Percentiles rank a stretch among this genome's conserved stretches.
phyloP scores from a whole-genome alignment of 1,140 invertebrate species.

The Helicoverpa zea region DNA sequence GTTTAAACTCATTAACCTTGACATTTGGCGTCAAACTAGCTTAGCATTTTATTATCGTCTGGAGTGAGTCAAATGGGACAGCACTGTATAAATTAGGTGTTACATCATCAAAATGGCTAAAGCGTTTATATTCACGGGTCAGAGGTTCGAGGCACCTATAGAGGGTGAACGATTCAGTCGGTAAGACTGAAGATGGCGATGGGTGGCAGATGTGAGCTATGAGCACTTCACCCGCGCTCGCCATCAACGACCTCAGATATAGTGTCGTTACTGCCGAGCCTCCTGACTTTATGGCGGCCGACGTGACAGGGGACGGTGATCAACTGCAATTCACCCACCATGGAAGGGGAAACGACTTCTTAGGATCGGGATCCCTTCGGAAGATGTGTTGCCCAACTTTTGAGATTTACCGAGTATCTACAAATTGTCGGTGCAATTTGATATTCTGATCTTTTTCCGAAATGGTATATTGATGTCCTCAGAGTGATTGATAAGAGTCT shows the following conservation, averaged over 20 bases:
- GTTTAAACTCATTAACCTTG: not conserved
- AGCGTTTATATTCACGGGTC: not conserved
- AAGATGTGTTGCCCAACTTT: not conserved
- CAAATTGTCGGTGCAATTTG: not conserved
- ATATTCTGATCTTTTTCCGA: not conserved
- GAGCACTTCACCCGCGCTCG: not conserved
- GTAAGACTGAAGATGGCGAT: not conserved
- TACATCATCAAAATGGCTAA: not conserved
- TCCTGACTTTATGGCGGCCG: conserved; percentile 8
- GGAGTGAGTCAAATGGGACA: not conserved
- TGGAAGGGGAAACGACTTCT: conserved; percentile 9
- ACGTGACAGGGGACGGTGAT: conserved; percentile 37
- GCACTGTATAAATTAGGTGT: not conserved
- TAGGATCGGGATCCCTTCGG: conserved; percentile 1
- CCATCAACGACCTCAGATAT: conserved; percentile 19
- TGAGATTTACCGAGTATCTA: conserved; percentile 1
- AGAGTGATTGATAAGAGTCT: too few relatives aligned
- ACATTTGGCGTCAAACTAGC: not conserved
- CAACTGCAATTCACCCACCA: conserved; percentile 27
- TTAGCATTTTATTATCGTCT: not conserved
- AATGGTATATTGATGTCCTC: not conserved
- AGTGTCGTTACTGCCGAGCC: conserved; percentile 17
- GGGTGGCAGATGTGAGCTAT: conserved; percentile 32
- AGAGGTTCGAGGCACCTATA: not conserved
- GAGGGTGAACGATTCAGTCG: not conserved